Evolutionary conservation across 2,113 vertebrate species (phyloP).

Genomic region (Lontra canadensis): DNA sequence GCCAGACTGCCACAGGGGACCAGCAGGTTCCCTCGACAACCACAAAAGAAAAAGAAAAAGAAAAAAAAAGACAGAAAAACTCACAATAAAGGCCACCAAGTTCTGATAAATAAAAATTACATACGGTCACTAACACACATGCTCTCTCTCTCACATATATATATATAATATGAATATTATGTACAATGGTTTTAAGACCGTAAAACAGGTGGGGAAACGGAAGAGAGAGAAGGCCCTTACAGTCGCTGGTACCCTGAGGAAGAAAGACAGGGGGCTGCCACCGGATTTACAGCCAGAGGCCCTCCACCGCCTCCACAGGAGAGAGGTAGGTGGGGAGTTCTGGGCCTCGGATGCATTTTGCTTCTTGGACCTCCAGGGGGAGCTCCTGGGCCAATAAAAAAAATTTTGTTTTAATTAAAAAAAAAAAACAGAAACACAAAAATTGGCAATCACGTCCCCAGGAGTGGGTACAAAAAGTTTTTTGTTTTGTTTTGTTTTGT

Average conservation of each 20-base stretch:
- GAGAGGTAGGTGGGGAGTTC: background rate
- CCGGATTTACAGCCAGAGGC: background rate
- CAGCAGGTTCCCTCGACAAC: background rate
- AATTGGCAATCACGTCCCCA: background rate
- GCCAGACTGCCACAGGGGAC: background rate
- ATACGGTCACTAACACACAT: background rate
- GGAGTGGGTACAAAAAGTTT: background rate
- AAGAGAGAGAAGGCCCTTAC: background rate
- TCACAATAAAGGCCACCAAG: slow-evolving; percentile 66
- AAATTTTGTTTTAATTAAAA: background rate
- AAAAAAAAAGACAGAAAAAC: background rate
- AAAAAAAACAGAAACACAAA: background rate
- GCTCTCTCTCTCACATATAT: background rate
- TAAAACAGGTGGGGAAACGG: background rate
- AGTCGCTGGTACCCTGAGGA: background rate
- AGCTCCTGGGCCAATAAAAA: slow-evolving; percentile 36
- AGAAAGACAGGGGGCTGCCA: background rate
- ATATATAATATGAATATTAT: slow-evolving; percentile 43
- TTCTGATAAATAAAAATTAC: slow-evolving; percentile 63
- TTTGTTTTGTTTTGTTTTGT: no score
- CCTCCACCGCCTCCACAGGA: background rate
- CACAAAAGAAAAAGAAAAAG: background rate
- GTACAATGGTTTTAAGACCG: slow-evolving; percentile 54
- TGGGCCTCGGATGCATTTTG: background rate
- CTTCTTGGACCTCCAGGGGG: slow-evolving; percentile 62